Evolutionary conservation across 2,113 vertebrate species (phyloP).

Genomic region (Podocnemis expansa): DNA sequence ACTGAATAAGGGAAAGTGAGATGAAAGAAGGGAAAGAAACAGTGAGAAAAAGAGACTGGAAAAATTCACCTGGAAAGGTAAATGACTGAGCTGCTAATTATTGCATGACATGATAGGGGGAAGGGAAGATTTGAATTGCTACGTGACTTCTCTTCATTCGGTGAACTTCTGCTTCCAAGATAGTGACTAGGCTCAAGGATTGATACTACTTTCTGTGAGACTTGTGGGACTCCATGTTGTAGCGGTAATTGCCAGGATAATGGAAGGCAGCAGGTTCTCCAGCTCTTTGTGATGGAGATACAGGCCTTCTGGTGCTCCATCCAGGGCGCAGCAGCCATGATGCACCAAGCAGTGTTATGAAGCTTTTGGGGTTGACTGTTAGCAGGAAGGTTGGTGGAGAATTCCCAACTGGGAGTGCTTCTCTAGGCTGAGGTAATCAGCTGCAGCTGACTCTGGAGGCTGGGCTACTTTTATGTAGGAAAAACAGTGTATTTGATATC

Average conservation of each 20-base stretch:
- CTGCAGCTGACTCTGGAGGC: background rate
- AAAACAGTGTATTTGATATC: background rate
- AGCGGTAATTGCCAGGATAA: background rate
- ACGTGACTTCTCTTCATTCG: constrained; percentile 17
- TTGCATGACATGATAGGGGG: background rate
- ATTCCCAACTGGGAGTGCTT: background rate
- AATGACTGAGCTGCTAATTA: background rate
- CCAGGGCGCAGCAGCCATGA: background rate
- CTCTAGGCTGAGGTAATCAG: background rate
- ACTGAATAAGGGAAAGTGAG: constrained; percentile 37
- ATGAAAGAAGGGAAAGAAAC: constrained; percentile 51
- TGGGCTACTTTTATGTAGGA: fast-evolving
- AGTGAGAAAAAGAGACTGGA: constrained; percentile 3
- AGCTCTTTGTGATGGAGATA: fast-evolving
- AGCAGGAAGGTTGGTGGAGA: fast-evolving
- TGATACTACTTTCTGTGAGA: background rate
- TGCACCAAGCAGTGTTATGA: fast-evolving
- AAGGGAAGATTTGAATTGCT: constrained; percentile 5
- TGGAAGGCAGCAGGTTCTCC: background rate
- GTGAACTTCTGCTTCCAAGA: background rate
- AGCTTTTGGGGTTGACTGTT: background rate
- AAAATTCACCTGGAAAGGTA: constrained; percentile 25
- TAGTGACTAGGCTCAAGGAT: background rate
- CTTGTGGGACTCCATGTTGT: background rate
- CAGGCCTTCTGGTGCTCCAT: fast-evolving